Evolutionary conservation across 2,888 invertebrate species (phyloP), one percentile per base, ranked within the genome.

Genomic region (Lasioglossum pauxillum): DNA sequence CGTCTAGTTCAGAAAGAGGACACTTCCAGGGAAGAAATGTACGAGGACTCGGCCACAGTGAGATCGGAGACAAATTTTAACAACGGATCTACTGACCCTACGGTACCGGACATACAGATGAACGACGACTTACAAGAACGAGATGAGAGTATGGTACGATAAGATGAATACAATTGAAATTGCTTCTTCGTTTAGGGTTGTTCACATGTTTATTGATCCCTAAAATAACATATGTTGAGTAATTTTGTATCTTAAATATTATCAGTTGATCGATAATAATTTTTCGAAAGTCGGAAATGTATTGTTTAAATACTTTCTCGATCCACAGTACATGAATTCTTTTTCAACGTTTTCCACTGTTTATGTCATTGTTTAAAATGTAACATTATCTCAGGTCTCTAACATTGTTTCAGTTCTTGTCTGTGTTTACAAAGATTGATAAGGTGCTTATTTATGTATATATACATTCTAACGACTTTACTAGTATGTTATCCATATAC

Each of bases 101-200:
- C 92, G 23, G 92, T 93, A 75, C 94, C 94, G 74, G 91, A 92
- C 64, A 90, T 93, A 82, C 93, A 94, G 85, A 93, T 94, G 91
- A 93, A 92, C 89, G 92, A 89, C 75, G 92, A 92, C 64, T 90
- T 89, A 78, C 89, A 89, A 67, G 92, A 92, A 80, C 90, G 90
- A 87, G 90, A 90, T 53, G 90, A 90, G 74, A 89, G 86, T 84
- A 80, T 89, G 89, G 92, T 92, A 87, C 84, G 92, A 84, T 23
- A 44, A 69, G 75, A 79, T 71, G 35, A 84, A 46, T n/a, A n/a
- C 31, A 41, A 57, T 76, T 73, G 31, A 38, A 71, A 84, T 77
- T 80, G 49, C 0, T 75, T 71, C 1, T 35, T 14, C 31, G 5
- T 23, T 78, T 41, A 14, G 14, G 12, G 16, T 67, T 73, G 57